Conservation (phyloP, 2,797 vertebrate genomes). For the Myripristis jacobus region DNA sequence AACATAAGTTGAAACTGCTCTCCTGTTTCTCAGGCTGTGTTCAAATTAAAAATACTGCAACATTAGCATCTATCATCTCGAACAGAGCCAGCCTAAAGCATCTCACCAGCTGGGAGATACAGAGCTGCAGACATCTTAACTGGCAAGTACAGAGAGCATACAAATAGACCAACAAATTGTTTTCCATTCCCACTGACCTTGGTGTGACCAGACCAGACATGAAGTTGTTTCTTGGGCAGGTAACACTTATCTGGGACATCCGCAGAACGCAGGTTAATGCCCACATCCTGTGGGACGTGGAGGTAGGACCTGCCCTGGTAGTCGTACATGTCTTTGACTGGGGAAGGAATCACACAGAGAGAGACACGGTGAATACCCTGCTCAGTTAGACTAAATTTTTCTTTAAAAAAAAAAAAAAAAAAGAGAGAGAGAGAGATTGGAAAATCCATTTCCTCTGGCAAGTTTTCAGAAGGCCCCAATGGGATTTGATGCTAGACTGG, state of each 20-base stretch:
- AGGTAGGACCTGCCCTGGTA: constrained; percentile 98
- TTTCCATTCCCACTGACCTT: constrained; percentile 83
- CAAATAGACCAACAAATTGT: background rate
- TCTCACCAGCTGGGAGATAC: background rate
- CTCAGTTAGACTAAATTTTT: background rate
- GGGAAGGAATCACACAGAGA: constrained; percentile 11
- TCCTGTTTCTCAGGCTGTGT: constrained; percentile 6
- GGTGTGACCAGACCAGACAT: constrained; percentile 98
- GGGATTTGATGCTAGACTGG: background rate
- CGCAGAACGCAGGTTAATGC: constrained; percentile 92
- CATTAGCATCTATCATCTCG: background rate
- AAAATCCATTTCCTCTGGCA: no score
- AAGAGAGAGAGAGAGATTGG: no score
- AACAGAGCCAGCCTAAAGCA: background rate
- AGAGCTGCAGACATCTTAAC: background rate
- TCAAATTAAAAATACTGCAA: background rate
- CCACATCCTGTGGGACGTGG: constrained; percentile 97
- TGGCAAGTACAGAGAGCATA: background rate
- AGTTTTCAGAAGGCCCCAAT: background rate
- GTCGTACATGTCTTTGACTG: constrained; percentile 99
- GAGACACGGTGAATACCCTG: background rate
- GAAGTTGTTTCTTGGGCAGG: constrained; percentile 97
- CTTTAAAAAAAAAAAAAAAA: no score
- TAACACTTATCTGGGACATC: constrained; percentile 97
- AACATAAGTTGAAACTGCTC: background rate